These are phyloP conservation scores for Eremophila alpestris DNA, from an alignment of 2,797 vertebrate species.

Conservation along the genomic window DNA sequence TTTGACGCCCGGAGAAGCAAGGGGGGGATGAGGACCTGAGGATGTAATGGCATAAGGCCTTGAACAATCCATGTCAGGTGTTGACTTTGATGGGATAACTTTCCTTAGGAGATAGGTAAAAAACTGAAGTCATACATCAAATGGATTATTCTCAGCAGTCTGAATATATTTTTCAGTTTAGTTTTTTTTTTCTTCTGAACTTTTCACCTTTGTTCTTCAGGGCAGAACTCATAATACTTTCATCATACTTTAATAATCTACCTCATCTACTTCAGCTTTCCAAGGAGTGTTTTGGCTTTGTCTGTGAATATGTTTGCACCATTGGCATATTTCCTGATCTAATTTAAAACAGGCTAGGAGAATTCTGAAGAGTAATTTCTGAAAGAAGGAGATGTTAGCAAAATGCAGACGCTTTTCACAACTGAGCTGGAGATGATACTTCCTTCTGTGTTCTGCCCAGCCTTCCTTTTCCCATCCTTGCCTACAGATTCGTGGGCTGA, in stretches of 20 bases:
- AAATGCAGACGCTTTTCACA: background rate
- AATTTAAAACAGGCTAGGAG: background rate
- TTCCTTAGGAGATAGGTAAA: background rate
- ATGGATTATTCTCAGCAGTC: background rate
- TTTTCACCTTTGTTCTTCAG: background rate
- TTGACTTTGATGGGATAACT: background rate
- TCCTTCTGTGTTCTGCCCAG: background rate
- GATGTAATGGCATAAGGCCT: background rate
- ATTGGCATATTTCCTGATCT: background rate
- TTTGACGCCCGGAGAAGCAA: background rate
- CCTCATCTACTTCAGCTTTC: background rate
- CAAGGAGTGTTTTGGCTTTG: background rate
- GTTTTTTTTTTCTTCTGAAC: background rate
- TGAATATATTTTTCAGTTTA: background rate
- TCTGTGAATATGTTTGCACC: background rate
- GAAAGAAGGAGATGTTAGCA: background rate
- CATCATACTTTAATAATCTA: background rate
- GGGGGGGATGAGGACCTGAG: background rate
- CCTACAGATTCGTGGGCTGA: background rate
- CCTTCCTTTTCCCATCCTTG: background rate
- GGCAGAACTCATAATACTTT: background rate
- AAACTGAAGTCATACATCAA: background rate
- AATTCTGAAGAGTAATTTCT: slow-evolving; percentile 1
- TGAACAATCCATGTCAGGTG: background rate
- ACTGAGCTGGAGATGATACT: background rate